Percentiles rank a stretch among this genome's conserved stretches.
Evolutionary conservation across 1,140 invertebrate species (phyloP).

Genomic region (Neotoxoptera formosana): DNA sequence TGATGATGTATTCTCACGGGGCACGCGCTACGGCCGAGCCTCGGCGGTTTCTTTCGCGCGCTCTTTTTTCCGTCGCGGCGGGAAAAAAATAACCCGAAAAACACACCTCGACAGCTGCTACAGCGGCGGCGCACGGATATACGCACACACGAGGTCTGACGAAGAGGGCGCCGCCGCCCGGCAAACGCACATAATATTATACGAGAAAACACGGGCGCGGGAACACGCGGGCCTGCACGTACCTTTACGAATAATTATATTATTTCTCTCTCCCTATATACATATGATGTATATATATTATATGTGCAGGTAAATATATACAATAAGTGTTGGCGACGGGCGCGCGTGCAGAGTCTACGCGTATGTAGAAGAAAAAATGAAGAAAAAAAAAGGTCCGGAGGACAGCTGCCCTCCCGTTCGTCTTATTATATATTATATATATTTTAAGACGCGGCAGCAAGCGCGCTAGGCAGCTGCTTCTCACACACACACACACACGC

Average conservation of each 20-base stretch:
- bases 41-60: neutral
- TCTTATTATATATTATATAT: neutral
- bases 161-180: neutral
- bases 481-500: neutral
- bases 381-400: neutral
- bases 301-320: neutral
- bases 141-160: too few species aligned
- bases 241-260: neutral
- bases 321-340: neutral
- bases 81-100: neutral
- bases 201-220: neutral
- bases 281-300: neutral
- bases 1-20: neutral
- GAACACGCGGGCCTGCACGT: neutral
- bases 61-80: neutral
- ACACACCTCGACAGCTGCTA: too few species aligned
- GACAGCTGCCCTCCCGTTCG: neutral
- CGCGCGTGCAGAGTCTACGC: neutral
- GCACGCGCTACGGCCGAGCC: neutral
- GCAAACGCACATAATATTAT: neutral
- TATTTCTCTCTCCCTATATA: neutral
- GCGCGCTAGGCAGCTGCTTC: constrained; percentile 20
- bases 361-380: neutral
- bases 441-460: neutral
- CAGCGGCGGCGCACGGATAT: too few species aligned